Percentiles rank a stretch among this genome's conserved stretches.
Evolutionary conservation across 2,113 vertebrate species (phyloP).

Genomic region (Amphiprion percula): DNA sequence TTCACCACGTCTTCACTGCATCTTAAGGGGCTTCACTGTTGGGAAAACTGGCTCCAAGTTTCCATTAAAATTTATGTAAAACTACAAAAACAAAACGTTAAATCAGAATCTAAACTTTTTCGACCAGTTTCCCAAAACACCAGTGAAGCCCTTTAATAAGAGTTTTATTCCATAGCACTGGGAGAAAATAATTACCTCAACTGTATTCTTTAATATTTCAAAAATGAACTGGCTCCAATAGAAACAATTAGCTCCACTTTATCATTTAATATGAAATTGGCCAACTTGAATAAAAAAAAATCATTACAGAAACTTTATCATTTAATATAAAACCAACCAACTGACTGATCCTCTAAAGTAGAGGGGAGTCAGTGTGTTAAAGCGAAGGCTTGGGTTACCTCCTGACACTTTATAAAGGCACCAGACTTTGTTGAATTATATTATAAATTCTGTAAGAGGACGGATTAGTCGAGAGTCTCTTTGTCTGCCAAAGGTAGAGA

Average conservation of each 20-base stretch:
- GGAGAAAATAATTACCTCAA: conserved; percentile 12
- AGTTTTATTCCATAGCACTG: conserved; percentile 42
- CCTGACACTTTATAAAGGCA: background rate
- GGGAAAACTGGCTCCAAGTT: background rate
- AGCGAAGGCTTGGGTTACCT: conserved; percentile 1
- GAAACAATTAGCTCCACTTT: conserved; percentile 39
- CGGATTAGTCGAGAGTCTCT: conserved; percentile 21
- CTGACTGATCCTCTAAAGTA: conserved; percentile 15
- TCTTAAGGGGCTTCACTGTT: conserved; percentile 8
- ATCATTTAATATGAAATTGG: conserved; percentile 45
- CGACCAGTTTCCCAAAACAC: conserved; percentile 10
- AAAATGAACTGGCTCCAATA: background rate
- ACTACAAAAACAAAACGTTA: too few relatives aligned
- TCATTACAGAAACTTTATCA: conserved; percentile 26
- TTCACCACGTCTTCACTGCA: background rate
- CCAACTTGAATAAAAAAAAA: conserved; percentile 44
- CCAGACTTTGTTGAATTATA: conserved; percentile 33
- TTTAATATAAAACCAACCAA: conserved; percentile 38
- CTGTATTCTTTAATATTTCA: background rate
- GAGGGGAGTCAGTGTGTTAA: background rate
- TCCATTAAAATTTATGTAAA: background rate
- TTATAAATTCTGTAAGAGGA: conserved; percentile 20
- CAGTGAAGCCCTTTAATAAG: conserved; percentile 2
- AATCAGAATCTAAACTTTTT: background rate
- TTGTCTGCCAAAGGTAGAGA: conserved; percentile 11